phyloP scores from a whole-genome alignment of 2,888 invertebrate genomes.

The Micoletzkya japonica region DNA sequence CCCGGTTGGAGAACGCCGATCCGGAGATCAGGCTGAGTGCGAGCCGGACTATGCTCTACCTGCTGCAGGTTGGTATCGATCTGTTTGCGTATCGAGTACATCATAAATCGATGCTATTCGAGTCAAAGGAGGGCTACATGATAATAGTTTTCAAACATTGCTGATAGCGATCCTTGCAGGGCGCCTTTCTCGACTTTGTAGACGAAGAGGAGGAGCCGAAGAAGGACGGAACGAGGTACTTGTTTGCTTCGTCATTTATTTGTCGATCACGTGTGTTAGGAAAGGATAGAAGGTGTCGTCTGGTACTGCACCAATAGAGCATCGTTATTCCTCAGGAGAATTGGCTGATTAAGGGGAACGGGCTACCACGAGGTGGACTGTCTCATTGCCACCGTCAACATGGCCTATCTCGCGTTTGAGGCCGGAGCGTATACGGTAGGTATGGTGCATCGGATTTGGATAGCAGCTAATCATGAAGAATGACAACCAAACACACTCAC shows the following conservation, averaged over 20 bases:
- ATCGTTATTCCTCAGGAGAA: not conserved
- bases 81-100: too few relatives aligned
- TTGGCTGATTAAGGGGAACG: slow-evolving; percentile 23
- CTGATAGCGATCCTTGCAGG: slow-evolving; percentile 43
- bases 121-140: too few relatives aligned
- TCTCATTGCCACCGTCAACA: slow-evolving; percentile 72
- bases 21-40: slow-evolving; percentile 83
- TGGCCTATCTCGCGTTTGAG: slow-evolving; percentile 84
- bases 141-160: too few relatives aligned
- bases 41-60: slow-evolving; percentile 87
- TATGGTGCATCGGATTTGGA: not conserved
- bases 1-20: slow-evolving; percentile 87
- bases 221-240: slow-evolving; percentile 27
- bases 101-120: too few relatives aligned
- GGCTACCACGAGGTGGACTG: slow-evolving; percentile 46
- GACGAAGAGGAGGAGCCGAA: slow-evolving; percentile 40
- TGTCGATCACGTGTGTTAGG: too few relatives aligned
- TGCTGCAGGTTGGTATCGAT: slow-evolving; percentile 76
- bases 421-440: slow-evolving; percentile 72
- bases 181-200: slow-evolving; percentile 51
- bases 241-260: too few relatives aligned
- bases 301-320: slow-evolving; percentile 12
- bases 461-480: too few relatives aligned
- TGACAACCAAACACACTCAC: too few relatives aligned
- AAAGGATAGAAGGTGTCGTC: slow-evolving; percentile 24